Evolutionary conservation across 2,113 vertebrate species (phyloP).

Genomic region (Litocranius walleri): DNA sequence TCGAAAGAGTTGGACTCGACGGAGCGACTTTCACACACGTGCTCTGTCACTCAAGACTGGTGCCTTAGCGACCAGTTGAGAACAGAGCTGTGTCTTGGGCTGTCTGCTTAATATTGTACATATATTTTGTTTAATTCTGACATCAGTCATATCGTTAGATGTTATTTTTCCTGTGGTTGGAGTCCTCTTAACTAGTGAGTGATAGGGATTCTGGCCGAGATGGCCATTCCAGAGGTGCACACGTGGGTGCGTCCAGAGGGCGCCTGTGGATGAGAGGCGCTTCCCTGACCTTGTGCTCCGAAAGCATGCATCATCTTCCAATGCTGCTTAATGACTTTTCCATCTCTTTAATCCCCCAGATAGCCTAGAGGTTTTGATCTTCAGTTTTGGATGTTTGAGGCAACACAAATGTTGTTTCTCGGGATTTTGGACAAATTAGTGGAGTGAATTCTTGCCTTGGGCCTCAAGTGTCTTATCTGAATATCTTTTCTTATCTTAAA

Average conservation of each 20-base stretch:
- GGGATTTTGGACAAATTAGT: background rate
- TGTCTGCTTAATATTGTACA: too few species aligned
- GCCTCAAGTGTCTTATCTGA: background rate
- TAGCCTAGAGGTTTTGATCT: background rate
- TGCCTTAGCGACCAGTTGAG: background rate
- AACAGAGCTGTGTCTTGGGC: background rate
- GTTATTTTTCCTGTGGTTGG: background rate
- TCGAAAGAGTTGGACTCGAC: accelerated
- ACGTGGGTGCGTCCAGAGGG: accelerated
- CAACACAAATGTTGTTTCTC: background rate
- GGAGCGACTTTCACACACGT: background rate
- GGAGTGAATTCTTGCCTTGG: background rate
- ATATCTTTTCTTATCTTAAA: background rate
- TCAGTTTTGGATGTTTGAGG: background rate
- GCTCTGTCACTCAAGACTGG: background rate
- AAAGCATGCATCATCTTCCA: background rate
- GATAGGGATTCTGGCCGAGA: background rate
- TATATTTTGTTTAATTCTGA: background rate
- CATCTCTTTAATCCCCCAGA: background rate
- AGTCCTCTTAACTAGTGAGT: background rate
- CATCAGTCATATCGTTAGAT: background rate
- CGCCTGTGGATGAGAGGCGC: accelerated
- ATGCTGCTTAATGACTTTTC: background rate
- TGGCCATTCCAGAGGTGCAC: background rate
- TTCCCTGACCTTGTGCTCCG: too few species aligned